These are phyloP conservation scores for Dynastes grantii DNA, from an alignment of 2,888 invertebrate species.

Conservation along the genomic window DNA sequence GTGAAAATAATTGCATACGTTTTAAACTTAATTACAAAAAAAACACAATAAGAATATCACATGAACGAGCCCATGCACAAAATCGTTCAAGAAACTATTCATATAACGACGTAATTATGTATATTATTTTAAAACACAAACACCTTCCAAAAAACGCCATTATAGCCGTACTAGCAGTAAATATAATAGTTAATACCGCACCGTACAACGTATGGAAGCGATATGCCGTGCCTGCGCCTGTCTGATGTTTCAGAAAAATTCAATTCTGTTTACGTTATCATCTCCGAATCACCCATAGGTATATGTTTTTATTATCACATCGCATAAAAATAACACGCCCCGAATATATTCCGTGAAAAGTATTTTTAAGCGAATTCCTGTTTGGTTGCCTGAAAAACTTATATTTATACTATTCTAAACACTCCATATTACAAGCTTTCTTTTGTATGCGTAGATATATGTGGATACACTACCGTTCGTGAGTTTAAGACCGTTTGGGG, in stretches of 20 bases:
- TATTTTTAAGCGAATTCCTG: slow-evolving; percentile 29
- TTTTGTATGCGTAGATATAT: not conserved
- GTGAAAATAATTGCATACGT: no score
- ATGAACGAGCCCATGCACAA: not conserved
- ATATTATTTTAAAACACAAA: not conserved
- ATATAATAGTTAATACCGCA: slow-evolving; percentile 18
- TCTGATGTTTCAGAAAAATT: slow-evolving; percentile 20
- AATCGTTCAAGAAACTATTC: not conserved
- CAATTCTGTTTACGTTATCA: slow-evolving; percentile 26
- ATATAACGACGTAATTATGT: slow-evolving; percentile 5
- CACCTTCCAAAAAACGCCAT: no score
- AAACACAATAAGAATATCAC: no score
- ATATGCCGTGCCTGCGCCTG: not conserved
- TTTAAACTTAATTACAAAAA: no score
- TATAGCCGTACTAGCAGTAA: not conserved
- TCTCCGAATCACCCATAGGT: slow-evolving; percentile 25
- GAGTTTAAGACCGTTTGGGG: no score
- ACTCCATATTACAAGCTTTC: not conserved
- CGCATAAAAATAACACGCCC: slow-evolving; percentile 19
- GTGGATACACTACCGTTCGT: not conserved
- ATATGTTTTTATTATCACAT: slow-evolving; percentile 36
- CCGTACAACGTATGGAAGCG: not conserved
- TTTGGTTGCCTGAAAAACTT: not conserved
- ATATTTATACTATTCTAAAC: slow-evolving; percentile 35
- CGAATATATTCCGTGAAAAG: slow-evolving; percentile 28